Evolutionary conservation across 2,113 vertebrate genomes (phyloP).

Genomic region (Fulmarus glacialis): DNA sequence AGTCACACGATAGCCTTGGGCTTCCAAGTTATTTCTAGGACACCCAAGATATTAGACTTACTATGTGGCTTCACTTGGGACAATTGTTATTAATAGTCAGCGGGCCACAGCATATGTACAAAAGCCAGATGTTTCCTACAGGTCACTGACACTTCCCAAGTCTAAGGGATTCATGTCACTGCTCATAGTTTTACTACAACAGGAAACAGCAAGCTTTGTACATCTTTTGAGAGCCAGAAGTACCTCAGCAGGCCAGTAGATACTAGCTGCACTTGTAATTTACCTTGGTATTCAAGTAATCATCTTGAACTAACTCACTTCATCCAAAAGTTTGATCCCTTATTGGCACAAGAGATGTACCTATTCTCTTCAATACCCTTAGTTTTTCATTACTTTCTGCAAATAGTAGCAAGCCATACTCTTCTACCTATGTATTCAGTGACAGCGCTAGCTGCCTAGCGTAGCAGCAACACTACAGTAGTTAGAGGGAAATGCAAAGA

Average conservation of each 20-base stretch:
- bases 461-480: background rate
- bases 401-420: background rate
- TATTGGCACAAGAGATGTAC: background rate
- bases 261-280: background rate
- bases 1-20: background rate
- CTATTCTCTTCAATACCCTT: background rate
- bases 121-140: conserved; percentile 54
- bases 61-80: background rate
- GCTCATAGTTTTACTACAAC: conserved; percentile 35
- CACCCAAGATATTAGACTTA: background rate
- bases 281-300: background rate
- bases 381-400: background rate
- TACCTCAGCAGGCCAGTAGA: background rate
- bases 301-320: background rate
- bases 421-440: background rate
- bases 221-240: background rate
- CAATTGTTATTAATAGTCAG: background rate
- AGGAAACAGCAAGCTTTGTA: background rate
- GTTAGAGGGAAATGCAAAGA: background rate
- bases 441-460: background rate
- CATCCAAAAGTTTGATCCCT: background rate
- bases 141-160: conserved; percentile 37
- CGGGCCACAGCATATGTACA: background rate
- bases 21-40: background rate
- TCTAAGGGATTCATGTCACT: conserved; percentile 51